Evolutionary conservation across 2,888 invertebrate genomes (phyloP).

Genomic region (Agriopis leucophaearia): DNA sequence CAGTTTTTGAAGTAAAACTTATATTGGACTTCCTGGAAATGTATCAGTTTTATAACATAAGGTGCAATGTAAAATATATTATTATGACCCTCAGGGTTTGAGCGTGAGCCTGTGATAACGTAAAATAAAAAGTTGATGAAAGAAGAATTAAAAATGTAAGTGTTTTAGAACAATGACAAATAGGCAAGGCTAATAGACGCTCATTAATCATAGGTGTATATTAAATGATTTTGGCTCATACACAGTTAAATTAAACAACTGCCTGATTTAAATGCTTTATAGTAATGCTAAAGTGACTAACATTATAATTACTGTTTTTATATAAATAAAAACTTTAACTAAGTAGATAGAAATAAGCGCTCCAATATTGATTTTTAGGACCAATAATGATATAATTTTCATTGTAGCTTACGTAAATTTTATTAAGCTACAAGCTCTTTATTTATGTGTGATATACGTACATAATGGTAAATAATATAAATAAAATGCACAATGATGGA

Average conservation of each 20-base stretch:
- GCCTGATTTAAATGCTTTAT: constrained; percentile 36
- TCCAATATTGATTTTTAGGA: constrained; percentile 64
- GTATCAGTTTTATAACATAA: constrained; percentile 65
- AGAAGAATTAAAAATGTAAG: constrained; percentile 53
- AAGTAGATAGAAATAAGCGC: constrained; percentile 34
- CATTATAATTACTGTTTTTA: constrained; percentile 71
- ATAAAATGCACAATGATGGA: constrained; percentile 80
- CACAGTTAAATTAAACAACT: constrained; percentile 1
- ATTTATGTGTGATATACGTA: constrained; percentile 73
- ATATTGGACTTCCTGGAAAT: constrained; percentile 57
- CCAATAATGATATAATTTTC: constrained; percentile 64
- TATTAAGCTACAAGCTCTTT: constrained; percentile 62
- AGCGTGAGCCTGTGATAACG: constrained; percentile 84
- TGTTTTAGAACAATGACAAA: constrained; percentile 53
- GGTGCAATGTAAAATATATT: constrained; percentile 71
- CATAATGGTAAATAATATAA: constrained; percentile 63
- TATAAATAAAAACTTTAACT: constrained; percentile 64
- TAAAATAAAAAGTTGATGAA: constrained; percentile 66
- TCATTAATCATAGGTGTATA: constrained; percentile 49
- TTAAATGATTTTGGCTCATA: constrained; percentile 35
- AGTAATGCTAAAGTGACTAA: constrained; percentile 47
- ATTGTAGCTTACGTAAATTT: constrained; percentile 54
- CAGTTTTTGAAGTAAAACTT: constrained; percentile 48
- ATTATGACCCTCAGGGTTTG: constrained; percentile 71
- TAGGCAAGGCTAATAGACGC: constrained; percentile 68